Percentiles rank a stretch among this genome's conserved stretches.
These are phyloP conservation scores for Brachionus asplanchnoidis DNA, from an alignment of 1,140 invertebrate species.

Conservation along the genomic window DNA sequence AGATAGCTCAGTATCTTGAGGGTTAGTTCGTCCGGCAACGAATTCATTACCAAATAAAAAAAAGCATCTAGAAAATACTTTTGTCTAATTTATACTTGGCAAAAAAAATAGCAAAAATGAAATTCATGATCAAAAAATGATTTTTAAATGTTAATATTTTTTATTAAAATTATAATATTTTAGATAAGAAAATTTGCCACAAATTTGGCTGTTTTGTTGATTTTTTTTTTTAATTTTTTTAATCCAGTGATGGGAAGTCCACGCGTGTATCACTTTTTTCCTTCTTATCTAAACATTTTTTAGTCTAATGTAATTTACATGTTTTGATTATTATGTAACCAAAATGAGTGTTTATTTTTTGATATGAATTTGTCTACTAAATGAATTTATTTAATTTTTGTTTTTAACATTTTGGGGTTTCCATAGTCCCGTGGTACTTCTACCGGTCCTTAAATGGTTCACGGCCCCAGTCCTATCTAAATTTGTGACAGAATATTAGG, in stretches of 20 bases:
- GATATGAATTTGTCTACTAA: background rate
- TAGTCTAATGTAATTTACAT: background rate
- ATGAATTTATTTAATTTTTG: background rate
- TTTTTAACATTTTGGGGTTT: background rate
- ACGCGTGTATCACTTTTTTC: background rate
- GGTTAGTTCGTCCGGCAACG: slow-evolving; percentile 21
- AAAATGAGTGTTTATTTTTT: background rate
- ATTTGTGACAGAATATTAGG: no score
- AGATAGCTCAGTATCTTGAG: slow-evolving; percentile 1
- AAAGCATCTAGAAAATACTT: background rate
- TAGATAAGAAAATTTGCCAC: background rate
- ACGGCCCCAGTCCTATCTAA: no score
- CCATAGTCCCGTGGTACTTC: no score
- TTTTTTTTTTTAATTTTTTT: background rate
- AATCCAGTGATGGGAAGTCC: background rate
- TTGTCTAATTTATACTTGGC: background rate
- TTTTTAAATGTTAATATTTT: background rate
- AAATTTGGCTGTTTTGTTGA: background rate
- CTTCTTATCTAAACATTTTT: background rate
- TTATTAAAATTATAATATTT: background rate
- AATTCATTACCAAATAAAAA: background rate
- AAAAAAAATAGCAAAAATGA: background rate
- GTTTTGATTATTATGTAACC: background rate
- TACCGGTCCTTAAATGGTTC: no score
- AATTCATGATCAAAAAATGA: background rate